These are phyloP conservation scores for Phasia obesa DNA, from an alignment of 2,888 invertebrate genomes.

Conservation along the genomic window DNA sequence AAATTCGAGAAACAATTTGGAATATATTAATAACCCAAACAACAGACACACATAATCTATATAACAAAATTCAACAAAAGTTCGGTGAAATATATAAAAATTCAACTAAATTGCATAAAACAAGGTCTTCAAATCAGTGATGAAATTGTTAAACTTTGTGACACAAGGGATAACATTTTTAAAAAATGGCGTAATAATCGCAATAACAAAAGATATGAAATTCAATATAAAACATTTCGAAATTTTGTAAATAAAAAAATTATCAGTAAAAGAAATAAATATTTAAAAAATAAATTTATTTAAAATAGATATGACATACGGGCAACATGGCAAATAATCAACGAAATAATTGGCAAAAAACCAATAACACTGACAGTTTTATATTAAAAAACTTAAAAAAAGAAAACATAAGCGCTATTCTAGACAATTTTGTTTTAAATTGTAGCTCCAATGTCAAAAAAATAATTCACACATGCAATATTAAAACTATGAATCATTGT, in stretches of 20 bases:
- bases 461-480: too few relatives aligned
- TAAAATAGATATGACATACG: slow-evolving; percentile 20
- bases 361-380: neutral
- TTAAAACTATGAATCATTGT: too few relatives aligned
- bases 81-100: too few relatives aligned
- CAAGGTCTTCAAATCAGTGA: neutral
- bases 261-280: neutral
- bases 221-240: slow-evolving; percentile 3
- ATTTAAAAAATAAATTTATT: slow-evolving; percentile 1
- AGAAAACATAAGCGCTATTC: neutral
- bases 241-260: slow-evolving; percentile 1
- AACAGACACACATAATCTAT: too few relatives aligned
- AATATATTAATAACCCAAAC: too few relatives aligned
- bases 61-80: too few relatives aligned
- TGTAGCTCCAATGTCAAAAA: too few relatives aligned
- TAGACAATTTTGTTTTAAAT: neutral
- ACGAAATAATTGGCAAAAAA: slow-evolving; percentile 21
- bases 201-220: neutral
- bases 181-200: neutral
- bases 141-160: neutral
- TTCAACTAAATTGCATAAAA: too few relatives aligned
- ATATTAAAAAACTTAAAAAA: slow-evolving; percentile 19
- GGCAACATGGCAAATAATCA: slow-evolving; percentile 9
- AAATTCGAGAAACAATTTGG: too few relatives aligned
- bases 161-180: neutral